phyloP scores from a whole-genome alignment of 2,888 invertebrate genomes.

The Ormyrus thymus region DNA sequence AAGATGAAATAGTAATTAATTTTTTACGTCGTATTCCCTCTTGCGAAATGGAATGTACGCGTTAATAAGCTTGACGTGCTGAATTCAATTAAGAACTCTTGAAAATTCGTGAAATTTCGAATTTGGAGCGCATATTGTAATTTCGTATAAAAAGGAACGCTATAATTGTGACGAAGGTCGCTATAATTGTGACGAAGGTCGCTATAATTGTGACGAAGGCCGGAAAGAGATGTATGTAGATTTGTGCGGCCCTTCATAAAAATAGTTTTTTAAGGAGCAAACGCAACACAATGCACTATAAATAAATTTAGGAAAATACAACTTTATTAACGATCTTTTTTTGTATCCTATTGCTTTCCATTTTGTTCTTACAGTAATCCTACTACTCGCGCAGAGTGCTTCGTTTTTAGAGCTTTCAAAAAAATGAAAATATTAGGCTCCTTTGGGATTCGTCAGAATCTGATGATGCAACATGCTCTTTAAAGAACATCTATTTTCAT shows the following conservation, averaged over 20 bases:
- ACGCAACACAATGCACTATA: slow-evolving; percentile 14
- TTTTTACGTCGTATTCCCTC: not conserved
- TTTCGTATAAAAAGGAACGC: not conserved
- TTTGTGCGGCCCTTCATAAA: not conserved
- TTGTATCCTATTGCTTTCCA: not conserved
- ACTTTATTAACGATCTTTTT: slow-evolving; percentile 9
- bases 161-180: slow-evolving; percentile 3
- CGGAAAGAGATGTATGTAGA: not conserved
- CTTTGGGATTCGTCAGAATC: no score
- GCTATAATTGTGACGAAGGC: not conserved
- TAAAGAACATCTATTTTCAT: no score
- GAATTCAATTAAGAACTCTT: not conserved
- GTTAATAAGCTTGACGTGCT: not conserved
- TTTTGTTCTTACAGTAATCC: not conserved
- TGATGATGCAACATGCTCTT: no score
- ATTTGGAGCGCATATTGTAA: slow-evolving; percentile 10
- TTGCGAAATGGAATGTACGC: no score
- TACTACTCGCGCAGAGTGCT: no score
- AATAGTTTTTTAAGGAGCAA: slow-evolving; percentile 25
- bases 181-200: no score
- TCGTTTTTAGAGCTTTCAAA: no score
- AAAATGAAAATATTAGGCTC: no score
- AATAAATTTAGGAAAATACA: slow-evolving; percentile 12
- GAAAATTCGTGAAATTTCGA: slow-evolving; percentile 12
- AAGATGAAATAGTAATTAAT: not conserved